phyloP scores from a whole-genome alignment of 2,797 vertebrate genomes.

The Dryobates pubescens region DNA sequence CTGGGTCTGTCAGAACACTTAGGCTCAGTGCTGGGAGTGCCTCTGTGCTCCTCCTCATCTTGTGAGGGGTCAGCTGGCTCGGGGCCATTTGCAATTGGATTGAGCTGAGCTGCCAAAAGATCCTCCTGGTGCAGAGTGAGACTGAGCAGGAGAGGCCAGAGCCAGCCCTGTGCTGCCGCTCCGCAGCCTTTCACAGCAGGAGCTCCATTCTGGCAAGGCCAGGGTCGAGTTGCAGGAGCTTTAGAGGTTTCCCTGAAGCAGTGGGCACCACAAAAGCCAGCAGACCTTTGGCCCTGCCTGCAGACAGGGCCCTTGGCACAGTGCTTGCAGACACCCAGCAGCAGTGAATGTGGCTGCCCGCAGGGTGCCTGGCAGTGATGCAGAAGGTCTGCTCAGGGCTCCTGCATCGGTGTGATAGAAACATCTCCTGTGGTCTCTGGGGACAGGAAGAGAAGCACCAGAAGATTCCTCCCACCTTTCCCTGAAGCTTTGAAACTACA shows the following conservation, averaged over 20 bases:
- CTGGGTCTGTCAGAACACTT: background rate
- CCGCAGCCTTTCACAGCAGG: background rate
- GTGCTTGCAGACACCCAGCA: background rate
- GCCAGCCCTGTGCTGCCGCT: background rate
- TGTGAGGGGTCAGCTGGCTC: background rate
- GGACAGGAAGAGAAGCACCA: slow-evolving; percentile 23
- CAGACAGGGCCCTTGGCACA: background rate
- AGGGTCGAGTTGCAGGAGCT: background rate
- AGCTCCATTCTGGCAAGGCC: background rate
- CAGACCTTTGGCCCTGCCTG: background rate
- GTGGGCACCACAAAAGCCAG: background rate
- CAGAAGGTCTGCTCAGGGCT: slow-evolving; percentile 7
- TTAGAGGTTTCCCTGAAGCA: background rate
- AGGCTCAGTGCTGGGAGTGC: accelerated
- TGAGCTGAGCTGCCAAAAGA: background rate
- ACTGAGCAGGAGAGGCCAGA: background rate
- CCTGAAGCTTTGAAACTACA: background rate
- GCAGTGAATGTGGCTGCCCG: background rate
- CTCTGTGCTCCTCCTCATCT: background rate
- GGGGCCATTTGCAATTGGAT: background rate
- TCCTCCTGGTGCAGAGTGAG: background rate
- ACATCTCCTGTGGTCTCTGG: background rate
- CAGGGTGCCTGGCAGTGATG: slow-evolving; percentile 41
- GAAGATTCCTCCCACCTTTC: slow-evolving; percentile 23
- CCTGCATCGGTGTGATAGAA: slow-evolving; percentile 10